Evolutionary conservation across 2,888 invertebrate genomes (phyloP), one percentile per base, ranked within the genome.

Genomic region (Nineta flava): DNA sequence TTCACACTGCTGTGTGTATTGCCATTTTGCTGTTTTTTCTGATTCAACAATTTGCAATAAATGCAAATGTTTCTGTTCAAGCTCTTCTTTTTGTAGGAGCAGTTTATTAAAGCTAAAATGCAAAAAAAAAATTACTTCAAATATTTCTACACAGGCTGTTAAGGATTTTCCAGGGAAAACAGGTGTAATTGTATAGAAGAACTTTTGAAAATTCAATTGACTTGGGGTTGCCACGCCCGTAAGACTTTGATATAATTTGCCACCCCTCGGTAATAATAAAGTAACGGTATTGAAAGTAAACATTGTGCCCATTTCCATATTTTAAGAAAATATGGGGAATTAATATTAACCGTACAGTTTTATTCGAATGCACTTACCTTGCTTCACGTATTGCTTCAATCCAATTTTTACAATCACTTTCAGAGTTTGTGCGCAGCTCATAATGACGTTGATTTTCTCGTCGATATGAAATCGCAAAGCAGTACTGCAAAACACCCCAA

Each of bases 31-130:
- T 2, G 91, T 91, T 60, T 90, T 78, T 68, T 92, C 92, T 55
- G 87, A 90, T 67, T 93, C 92, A 49, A 92, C 84, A 52, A 93
- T 87, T 65, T 86, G 83, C 53, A 92, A 75, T 46, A 93, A 72
- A 63, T 93, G 92, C 45, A 91, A 72, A 66, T 93, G 90, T 66
- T 92, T 91, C 68, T 92, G 91, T 60, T 93, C 91, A 59, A 93
- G 65, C 66, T 92, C 90, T 61, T 92, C 91, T 63, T 91, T 91
- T 67, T 90, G 87, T 48, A 88, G 77, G 32, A 88, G 71, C 49
- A 91, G 70, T 68, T 90, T 91, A 73, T 88, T 90, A 73, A 90
- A 92, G 62, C 92, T 92, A 71, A 31, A 59, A 65, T 50, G 53
- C 55, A 55, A 52, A 53, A 52, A 41, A 3, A 43, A 43, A 13